phyloP scores from a whole-genome alignment of 2,113 vertebrate genomes.

The Hypanus sabinus region DNA sequence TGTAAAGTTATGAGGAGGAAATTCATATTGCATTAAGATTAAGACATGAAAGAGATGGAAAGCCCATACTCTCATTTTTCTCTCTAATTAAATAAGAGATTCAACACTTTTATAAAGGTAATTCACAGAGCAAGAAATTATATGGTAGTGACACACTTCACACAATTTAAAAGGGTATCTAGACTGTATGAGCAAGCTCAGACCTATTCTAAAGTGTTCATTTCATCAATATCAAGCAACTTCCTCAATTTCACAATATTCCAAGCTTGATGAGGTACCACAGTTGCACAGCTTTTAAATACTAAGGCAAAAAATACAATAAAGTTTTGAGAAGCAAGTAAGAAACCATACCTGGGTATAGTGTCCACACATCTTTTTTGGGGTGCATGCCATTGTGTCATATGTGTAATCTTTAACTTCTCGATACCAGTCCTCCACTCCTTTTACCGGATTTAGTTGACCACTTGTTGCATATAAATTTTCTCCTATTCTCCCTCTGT shows the following conservation, averaged over 20 bases:
- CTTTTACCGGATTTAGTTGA: not conserved
- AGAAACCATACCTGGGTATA: conserved; percentile 30
- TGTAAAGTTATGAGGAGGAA: not conserved
- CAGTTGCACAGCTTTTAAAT: too few species aligned
- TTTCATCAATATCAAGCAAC: not conserved
- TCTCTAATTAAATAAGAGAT: not conserved
- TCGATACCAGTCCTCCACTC: conserved; percentile 4
- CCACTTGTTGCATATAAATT: conserved; percentile 21
- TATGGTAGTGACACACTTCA: not conserved
- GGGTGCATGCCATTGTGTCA: not conserved
- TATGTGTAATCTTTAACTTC: not conserved
- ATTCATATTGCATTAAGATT: not conserved
- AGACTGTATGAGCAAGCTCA: not conserved
- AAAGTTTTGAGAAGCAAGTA: not conserved
- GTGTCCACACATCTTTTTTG: conserved; percentile 36
- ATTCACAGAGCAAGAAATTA: not conserved
- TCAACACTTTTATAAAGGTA: not conserved
- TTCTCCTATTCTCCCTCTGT: conserved; percentile 6
- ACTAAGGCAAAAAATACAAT: not conserved
- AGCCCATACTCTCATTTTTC: not conserved
- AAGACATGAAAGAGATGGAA: not conserved
- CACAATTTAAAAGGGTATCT: not conserved
- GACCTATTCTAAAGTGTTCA: not conserved
- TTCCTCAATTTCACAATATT: not conserved
- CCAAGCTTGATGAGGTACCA: not conserved